A percentile compares a stretch with the other conserved stretches of the same genome.
These are phyloP conservation scores for Ictalurus punctatus DNA, from an alignment of 2,113 vertebrate species.

Conservation along the genomic window DNA sequence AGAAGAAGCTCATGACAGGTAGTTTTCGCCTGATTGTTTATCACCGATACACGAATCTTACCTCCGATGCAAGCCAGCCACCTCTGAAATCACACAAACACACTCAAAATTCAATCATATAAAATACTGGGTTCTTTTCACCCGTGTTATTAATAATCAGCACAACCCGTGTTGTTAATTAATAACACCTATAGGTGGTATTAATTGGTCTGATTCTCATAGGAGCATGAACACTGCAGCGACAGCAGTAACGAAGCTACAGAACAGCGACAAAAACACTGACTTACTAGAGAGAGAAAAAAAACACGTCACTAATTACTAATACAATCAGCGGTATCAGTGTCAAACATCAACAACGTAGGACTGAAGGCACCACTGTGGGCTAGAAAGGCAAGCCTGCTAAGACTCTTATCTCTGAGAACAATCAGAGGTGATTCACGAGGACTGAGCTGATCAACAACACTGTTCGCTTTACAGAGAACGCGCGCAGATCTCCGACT, in stretches of 20 bases:
- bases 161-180: too few relatives aligned
- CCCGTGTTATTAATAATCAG: too few relatives aligned
- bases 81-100: background rate
- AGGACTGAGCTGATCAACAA: slow-evolving; percentile 33
- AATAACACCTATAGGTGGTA: too few relatives aligned
- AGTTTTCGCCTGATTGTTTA: background rate
- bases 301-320: background rate
- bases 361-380: background rate
- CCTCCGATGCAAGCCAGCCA: background rate
- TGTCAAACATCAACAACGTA: background rate
- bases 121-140: background rate
- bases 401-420: slow-evolving; percentile 42
- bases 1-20: background rate
- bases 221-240: background rate
- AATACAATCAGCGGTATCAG: background rate
- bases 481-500: slow-evolving; percentile 17
- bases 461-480: slow-evolving; percentile 18
- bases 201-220: background rate
- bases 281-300: background rate
- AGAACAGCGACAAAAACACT: too few relatives aligned
- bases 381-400: background rate
- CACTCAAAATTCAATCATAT: background rate
- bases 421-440: slow-evolving; percentile 27
- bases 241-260: background rate
- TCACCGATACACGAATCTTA: too few relatives aligned